Evolutionary conservation across 2,797 vertebrate species (phyloP).

Genomic region (Melanogrammus aeglefinus): DNA sequence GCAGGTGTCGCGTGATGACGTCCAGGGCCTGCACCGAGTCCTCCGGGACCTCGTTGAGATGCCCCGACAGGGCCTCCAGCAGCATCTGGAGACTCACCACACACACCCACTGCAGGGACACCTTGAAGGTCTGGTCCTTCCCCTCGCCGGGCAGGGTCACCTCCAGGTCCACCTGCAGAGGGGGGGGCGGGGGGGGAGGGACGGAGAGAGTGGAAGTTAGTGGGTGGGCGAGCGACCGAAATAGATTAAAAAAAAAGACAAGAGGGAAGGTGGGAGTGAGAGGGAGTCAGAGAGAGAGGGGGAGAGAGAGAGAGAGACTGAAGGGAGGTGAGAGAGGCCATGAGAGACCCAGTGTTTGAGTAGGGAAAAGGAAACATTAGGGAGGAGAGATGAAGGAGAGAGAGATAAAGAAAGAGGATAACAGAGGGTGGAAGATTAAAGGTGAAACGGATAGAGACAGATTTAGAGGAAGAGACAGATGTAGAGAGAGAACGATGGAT

Average conservation of each 20-base stretch:
- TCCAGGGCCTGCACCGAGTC: conserved; percentile 97
- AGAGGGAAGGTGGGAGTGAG: background rate
- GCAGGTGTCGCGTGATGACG: conserved; percentile 95
- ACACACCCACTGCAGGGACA: conserved; percentile 98
- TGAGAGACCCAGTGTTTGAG: background rate
- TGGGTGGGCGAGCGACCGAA: background rate
- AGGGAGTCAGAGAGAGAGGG: background rate
- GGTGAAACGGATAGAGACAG: no score
- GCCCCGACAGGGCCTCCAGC: conserved; percentile 92
- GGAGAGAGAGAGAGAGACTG: background rate
- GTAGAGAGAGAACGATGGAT: background rate
- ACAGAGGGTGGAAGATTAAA: background rate
- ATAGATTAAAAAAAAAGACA: background rate
- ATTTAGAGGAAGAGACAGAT: no score
- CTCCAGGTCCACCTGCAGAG: conserved; percentile 92
- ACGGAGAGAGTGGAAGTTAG: background rate
- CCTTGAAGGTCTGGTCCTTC: conserved; percentile 98
- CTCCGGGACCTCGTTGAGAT: conserved; percentile 94
- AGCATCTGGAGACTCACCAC: conserved; percentile 97
- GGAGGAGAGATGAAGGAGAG: background rate
- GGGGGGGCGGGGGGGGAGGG: background rate
- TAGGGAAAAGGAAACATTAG: background rate
- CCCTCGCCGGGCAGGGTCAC: conserved; percentile 97
- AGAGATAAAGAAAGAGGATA: background rate
- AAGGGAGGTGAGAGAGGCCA: background rate